Evolutionary conservation across 2,113 vertebrate genomes (phyloP).

Genomic region (Melanerpes aurifrons): DNA sequence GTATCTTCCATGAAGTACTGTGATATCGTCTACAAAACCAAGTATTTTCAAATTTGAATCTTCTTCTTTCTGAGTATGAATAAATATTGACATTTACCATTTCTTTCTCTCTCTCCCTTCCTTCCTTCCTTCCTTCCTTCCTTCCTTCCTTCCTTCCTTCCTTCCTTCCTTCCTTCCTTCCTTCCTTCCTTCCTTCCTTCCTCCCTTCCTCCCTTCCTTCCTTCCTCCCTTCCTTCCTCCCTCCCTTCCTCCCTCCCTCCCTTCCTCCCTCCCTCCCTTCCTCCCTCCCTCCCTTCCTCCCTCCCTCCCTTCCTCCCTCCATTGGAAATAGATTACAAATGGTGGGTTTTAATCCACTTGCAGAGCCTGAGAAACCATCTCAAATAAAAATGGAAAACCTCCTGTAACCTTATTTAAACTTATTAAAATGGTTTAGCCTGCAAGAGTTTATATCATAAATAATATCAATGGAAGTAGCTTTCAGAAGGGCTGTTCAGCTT

Average conservation of each 20-base stretch:
- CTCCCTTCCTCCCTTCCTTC: too few relatives aligned
- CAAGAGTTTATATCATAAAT: not conserved
- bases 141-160: not conserved
- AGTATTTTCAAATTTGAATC: not conserved
- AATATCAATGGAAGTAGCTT: not conserved
- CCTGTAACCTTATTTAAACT: not conserved
- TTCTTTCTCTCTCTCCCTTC: too few relatives aligned
- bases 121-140: not conserved
- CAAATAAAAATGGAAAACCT: not conserved
- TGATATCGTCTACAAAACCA: not conserved
- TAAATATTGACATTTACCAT: not conserved
- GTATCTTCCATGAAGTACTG: not conserved
- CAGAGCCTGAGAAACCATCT: not conserved
- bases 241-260: too few relatives aligned
- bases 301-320: too few relatives aligned
- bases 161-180: too few relatives aligned
- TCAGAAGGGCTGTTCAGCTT: not conserved
- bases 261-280: too few relatives aligned
- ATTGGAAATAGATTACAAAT: not conserved
- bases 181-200: too few relatives aligned
- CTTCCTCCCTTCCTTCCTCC: too few relatives aligned
- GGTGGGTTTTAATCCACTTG: rapidly evolving
- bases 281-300: too few relatives aligned
- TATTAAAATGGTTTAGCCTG: not conserved
- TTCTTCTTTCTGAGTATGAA: not conserved